Base-by-base conservation (phyloP, 2,113 vertebrate species). In the Polypterus bichir region DNA sequence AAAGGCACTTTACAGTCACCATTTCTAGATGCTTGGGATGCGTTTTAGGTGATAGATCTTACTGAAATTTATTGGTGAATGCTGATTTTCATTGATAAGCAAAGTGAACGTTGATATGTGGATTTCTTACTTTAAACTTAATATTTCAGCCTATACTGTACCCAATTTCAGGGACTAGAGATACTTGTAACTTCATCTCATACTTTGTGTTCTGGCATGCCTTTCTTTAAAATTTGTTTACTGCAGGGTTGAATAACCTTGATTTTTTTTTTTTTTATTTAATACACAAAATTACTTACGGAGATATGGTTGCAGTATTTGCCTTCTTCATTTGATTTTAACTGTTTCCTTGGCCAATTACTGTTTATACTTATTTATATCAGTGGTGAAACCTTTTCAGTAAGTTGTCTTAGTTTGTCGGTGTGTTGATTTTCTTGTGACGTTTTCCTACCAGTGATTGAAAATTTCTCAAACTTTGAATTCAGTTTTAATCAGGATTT, bases 1-100 rank as follows among this genome's bases (percentile, higher is more conserved):
- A 76, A 79, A 75, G 85, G 93, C 93, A 96, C 92, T 97, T 97
- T 97, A 97, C 83, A 90, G 88, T 82, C 85, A 66, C 69, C 83
- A 84, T 84, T 82, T 82, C 87, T 70, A 73, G 63, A 79, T 81
- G 82, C 88, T 80, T 79, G 74, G 81, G 76, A 81, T 84, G 74
- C 86, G 84, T 79, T 85, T 76, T 86, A 74, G 80, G 79, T 76
- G 76, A 76, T 79, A 80, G 79, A 84, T 73, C 80, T 81, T 79
- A 85, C 44, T 79, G 83, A 85, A 77, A 86, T 77, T 56, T 65
- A 53, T 45, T 62, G 55, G 61, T 47, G 11, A 47, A 62, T 47
- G 45, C 61, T 27, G 49, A 54, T 62, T 62, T 62, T 8, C 10
- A 8, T 53, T 27, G 27, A 27, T 27, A 27, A 27, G 27, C 27